Evolutionary conservation across 2,888 invertebrate species (phyloP).

Genomic region (Ophonus ardosiacus): DNA sequence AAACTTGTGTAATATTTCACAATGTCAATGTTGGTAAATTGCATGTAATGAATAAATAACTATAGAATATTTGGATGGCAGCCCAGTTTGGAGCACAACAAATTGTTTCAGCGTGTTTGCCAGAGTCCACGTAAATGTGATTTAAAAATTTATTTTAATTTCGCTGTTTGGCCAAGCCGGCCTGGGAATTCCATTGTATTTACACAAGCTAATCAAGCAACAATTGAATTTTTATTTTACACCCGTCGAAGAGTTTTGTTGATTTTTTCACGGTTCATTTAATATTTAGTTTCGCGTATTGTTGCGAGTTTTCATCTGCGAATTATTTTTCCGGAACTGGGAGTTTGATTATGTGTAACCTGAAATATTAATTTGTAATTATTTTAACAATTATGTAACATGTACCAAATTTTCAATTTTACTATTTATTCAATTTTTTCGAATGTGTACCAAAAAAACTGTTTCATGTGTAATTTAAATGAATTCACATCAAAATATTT

Average conservation of each 20-base stretch:
- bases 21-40: constrained; percentile 18
- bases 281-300: constrained; percentile 44
- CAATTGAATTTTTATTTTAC: constrained; percentile 55
- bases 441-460: background rate
- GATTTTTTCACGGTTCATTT: constrained; percentile 38
- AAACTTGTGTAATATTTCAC: constrained; percentile 7
- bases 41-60: constrained; percentile 23
- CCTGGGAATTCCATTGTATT: constrained; percentile 44
- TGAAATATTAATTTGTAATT: constrained; percentile 47
- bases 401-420: background rate
- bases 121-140: constrained; percentile 37
- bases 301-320: constrained; percentile 40
- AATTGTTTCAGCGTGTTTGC: constrained; percentile 32
- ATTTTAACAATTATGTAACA: constrained; percentile 30
- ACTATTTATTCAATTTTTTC: constrained; percentile 11
- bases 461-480: too few species aligned
- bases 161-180: constrained; percentile 26
- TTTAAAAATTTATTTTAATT: constrained; percentile 54
- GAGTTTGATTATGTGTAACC: constrained; percentile 23
- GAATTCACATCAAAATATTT: background rate
- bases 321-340: constrained; percentile 15
- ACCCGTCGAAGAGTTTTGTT: constrained; percentile 46
- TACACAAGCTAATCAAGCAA: constrained; percentile 44
- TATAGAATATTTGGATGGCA: background rate
- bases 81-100: constrained; percentile 1